A percentile compares a stretch with the other conserved stretches of the same genome.
These are phyloP conservation scores for Coenobita brevimanus DNA, from an alignment of 1,140 invertebrate species.

Conservation along the genomic window DNA sequence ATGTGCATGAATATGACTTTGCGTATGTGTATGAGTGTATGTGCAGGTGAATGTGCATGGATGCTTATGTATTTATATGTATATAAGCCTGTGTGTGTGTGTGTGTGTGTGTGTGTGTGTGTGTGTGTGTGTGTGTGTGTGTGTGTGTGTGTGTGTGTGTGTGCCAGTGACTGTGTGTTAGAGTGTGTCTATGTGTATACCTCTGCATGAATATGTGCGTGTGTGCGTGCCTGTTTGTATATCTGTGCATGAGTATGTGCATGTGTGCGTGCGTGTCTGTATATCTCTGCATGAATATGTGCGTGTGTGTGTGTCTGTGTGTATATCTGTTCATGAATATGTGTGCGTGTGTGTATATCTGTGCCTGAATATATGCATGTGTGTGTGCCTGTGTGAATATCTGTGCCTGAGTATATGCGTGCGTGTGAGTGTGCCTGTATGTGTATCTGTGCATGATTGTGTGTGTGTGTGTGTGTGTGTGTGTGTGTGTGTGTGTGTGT, in stretches of 20 bases:
- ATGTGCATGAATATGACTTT: too few species aligned
- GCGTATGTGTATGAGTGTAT: neutral
- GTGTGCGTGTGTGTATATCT: slow-evolving; percentile 2
- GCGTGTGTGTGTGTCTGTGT: too few species aligned
- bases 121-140: neutral
- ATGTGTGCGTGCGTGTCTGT: too few species aligned
- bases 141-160: neutral
- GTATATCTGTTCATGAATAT: neutral
- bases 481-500: slow-evolving; percentile 25
- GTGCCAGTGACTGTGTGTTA: too few species aligned
- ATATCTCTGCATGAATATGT: too few species aligned
- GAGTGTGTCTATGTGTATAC: too few species aligned
- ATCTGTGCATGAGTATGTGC: too few species aligned
- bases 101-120: neutral
- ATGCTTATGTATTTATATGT: slow-evolving; percentile 7
- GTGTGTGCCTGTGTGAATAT: neutral
- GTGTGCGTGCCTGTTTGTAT: too few species aligned
- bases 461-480: slow-evolving; percentile 21
- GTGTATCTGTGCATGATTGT: too few species aligned
- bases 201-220: too few species aligned
- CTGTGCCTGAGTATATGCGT: neutral
- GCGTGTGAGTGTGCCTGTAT: neutral
- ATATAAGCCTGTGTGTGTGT: neutral
- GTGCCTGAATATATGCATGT: neutral
- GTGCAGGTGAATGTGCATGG: neutral